A percentile compares a stretch with the other conserved stretches of the same genome.
These are phyloP conservation scores for Eupeodes luniger DNA, from an alignment of 2,888 invertebrate species.

Conservation along the genomic window DNA sequence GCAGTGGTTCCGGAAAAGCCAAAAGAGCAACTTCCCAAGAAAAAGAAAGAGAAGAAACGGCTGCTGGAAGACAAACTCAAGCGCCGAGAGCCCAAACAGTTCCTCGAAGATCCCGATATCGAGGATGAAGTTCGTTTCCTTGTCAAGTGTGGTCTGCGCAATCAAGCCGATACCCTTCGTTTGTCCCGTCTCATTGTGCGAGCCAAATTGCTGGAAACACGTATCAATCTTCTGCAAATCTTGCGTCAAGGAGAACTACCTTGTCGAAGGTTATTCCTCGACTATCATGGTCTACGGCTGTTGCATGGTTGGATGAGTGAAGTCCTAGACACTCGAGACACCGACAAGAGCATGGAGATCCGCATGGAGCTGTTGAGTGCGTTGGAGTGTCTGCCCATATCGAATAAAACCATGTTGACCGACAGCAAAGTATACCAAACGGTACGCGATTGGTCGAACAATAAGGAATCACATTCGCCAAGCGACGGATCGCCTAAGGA, in stretches of 20 bases:
- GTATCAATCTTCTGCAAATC: slow-evolving; percentile 90
- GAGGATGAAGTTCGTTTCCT: slow-evolving; percentile 95
- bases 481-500: slow-evolving; percentile 77
- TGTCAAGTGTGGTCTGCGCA: slow-evolving; percentile 91
- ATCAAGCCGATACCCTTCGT: slow-evolving; percentile 94
- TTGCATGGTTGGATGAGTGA: slow-evolving; percentile 97
- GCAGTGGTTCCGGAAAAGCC: background rate
- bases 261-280: slow-evolving; percentile 93
- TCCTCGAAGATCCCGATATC: slow-evolving; percentile 88
- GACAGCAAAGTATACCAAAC: slow-evolving; percentile 95
- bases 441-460: slow-evolving; percentile 92
- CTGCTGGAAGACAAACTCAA: slow-evolving; percentile 59
- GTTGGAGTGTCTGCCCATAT: slow-evolving; percentile 93
- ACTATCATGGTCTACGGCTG: slow-evolving; percentile 95
- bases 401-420: slow-evolving; percentile 95
- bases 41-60: slow-evolving; percentile 79
- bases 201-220: slow-evolving; percentile 92
- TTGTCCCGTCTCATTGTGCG: slow-evolving; percentile 96
- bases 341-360: slow-evolving; percentile 79
- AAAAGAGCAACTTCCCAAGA: slow-evolving; percentile 26
- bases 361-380: slow-evolving; percentile 92
- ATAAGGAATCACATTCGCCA: slow-evolving; percentile 70
- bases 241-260: slow-evolving; percentile 92
- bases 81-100: slow-evolving; percentile 81
- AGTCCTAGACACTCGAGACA: slow-evolving; percentile 78